These are phyloP conservation scores for Leptopilina boulardi DNA, from an alignment of 1,140 invertebrate species.

Conservation along the genomic window DNA sequence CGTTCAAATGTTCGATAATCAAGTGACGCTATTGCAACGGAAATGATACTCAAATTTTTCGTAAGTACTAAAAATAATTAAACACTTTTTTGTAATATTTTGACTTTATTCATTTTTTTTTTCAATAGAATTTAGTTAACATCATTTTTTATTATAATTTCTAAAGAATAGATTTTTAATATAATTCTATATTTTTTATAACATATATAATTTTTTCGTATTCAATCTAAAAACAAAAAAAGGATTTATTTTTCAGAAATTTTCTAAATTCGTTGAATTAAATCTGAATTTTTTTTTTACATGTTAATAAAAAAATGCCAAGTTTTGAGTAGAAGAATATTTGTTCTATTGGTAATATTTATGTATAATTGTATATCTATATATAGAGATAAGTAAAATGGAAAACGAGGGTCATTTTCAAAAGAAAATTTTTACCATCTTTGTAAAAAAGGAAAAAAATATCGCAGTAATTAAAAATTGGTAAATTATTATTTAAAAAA, in stretches of 20 bases:
- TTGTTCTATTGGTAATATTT: neutral
- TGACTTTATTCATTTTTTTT: too few relatives aligned
- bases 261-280: too few relatives aligned
- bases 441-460: neutral
- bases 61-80: constrained; percentile 32
- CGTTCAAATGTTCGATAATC: constrained; percentile 51
- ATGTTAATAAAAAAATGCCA: neutral
- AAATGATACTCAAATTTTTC: constrained; percentile 10
- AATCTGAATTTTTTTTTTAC: too few relatives aligned
- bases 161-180: too few relatives aligned
- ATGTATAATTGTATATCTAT: too few relatives aligned
- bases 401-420: neutral
- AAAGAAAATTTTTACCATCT: neutral
- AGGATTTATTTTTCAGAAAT: too few relatives aligned
- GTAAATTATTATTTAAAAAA: neutral
- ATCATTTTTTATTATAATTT: too few relatives aligned
- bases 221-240: too few relatives aligned
- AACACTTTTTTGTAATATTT: neutral
- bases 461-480: neutral
- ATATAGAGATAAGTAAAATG: neutral
- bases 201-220: too few relatives aligned
- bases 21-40: constrained; percentile 34
- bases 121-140: too few relatives aligned
- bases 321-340: neutral
- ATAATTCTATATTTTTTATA: too few relatives aligned